Evolutionary conservation across 2,113 vertebrate genomes (phyloP), one percentile per base, ranked within the genome.

Genomic region (Cariama cristata): DNA sequence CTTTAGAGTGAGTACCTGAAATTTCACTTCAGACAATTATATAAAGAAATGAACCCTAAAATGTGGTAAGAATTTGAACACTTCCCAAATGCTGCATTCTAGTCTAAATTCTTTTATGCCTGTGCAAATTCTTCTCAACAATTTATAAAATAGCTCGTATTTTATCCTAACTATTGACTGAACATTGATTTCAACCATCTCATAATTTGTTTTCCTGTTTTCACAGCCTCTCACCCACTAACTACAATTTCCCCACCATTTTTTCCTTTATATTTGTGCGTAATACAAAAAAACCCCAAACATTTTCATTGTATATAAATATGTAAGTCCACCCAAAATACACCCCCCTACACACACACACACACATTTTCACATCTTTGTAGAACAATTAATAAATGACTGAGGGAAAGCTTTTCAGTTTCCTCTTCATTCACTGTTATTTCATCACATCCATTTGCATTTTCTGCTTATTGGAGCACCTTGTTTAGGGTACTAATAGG

Each of bases 1-100:
- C 10, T 86, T 12, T 14, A 59, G 30, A 81, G 9, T n/a, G 24
- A 79, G 21, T 74, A 86, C 49, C 53, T 27, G 77, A 91, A 95
- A 89, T 87, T 80, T 89, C 22, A 45, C 14, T 85, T 90, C 49
- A 60, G 13, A 69, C 52, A 14, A 79, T 90, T 91, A 76, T n/a
- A 68, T 53, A 88, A 92, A 75, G 69, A 91, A 87, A 89, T 42
- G 27, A 94, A 49, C 23, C n/a, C 19, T 91, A 93, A 94, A 85
- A 90, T 66, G 44, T 49, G 33, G 2, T 73, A 90, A 64, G 55
- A 77, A 84, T 84, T 69, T 93, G 33, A 88, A 33, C 14, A 71
- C 33, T 35, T 87, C 40, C 40, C 33, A 85, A 82, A 60, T 26
- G 33, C 35, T 85, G 27, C 13, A 35, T 28, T 81, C 27, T 52